Evolutionary conservation across 2,797 vertebrate species (phyloP).

Genomic region (Numenius phaeopus): DNA sequence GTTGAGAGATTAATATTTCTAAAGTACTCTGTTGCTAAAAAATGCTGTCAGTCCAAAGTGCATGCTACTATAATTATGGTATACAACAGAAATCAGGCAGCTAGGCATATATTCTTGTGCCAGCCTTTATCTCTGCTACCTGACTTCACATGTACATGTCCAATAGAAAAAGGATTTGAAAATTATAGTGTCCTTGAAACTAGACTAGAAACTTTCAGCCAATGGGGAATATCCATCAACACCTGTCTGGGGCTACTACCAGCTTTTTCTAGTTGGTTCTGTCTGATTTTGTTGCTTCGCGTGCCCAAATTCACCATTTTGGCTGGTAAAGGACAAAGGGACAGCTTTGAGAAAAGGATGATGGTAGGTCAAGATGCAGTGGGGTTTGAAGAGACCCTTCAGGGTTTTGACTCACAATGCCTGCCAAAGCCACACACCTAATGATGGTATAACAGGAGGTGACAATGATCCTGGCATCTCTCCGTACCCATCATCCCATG

Average conservation of each 20-base stretch:
- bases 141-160: not conserved
- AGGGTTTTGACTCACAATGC: accelerated
- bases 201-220: slow-evolving; percentile 1
- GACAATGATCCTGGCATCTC: not conserved
- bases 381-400: not conserved
- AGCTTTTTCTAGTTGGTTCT: not conserved
- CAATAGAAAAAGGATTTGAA: not conserved
- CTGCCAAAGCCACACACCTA: not conserved
- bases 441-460: not conserved
- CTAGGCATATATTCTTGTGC: not conserved
- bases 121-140: not conserved
- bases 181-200: slow-evolving; percentile 31
- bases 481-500: accelerated
- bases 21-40: not conserved
- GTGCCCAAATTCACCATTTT: not conserved
- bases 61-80: not conserved
- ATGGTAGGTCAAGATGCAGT: not conserved
- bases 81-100: not conserved
- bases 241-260: not conserved
- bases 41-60: not conserved
- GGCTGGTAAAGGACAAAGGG: not conserved
- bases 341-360: not conserved
- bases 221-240: not conserved
- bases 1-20: slow-evolving; percentile 18
- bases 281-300: not conserved